Percentiles rank a stretch among this genome's conserved stretches.
Conservation (phyloP, 2,888 invertebrate species). For the Eucriotettix oculatus region DNA sequence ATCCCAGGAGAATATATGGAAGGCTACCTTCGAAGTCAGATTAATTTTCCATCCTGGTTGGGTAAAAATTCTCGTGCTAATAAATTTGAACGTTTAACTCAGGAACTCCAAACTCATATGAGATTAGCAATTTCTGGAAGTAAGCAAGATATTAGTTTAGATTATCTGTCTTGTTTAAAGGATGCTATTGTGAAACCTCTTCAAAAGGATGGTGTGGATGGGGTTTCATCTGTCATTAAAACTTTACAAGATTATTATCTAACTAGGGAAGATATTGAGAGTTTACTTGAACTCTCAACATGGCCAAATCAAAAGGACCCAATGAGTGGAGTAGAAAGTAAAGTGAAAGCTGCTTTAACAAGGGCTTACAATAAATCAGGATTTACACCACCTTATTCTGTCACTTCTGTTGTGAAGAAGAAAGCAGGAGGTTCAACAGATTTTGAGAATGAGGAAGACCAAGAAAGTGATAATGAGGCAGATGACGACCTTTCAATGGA, state of each 20-base stretch:
- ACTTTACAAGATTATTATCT: constrained; percentile 74
- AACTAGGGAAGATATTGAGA: constrained; percentile 80
- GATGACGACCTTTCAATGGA: constrained; percentile 29
- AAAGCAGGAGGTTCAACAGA: constrained; percentile 32
- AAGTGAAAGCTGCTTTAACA: constrained; percentile 86
- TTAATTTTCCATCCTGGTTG: constrained; percentile 89
- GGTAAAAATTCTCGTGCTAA: constrained; percentile 79
- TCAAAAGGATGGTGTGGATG: constrained; percentile 46
- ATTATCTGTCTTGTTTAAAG: constrained; percentile 70
- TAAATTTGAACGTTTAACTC: constrained; percentile 66
- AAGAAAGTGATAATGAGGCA: constrained; percentile 21
- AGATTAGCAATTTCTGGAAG: constrained; percentile 64
- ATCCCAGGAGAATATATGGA: constrained; percentile 74
- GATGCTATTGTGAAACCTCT: constrained; percentile 63
- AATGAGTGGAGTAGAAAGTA: constrained; percentile 56
- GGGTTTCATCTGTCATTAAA: constrained; percentile 50
- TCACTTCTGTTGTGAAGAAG: constrained; percentile 39
- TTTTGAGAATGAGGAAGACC: constrained; percentile 20
- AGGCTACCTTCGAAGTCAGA: constrained; percentile 60
- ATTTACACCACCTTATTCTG: constrained; percentile 60
- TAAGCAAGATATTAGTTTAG: constrained; percentile 65
- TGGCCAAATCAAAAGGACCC: constrained; percentile 73
- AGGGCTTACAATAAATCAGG: constrained; percentile 79
- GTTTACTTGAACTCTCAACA: constrained; percentile 63
- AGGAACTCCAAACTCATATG: constrained; percentile 77